Conservation (phyloP, 2,113 vertebrate genomes). For the Brachyistius frenatus region DNA sequence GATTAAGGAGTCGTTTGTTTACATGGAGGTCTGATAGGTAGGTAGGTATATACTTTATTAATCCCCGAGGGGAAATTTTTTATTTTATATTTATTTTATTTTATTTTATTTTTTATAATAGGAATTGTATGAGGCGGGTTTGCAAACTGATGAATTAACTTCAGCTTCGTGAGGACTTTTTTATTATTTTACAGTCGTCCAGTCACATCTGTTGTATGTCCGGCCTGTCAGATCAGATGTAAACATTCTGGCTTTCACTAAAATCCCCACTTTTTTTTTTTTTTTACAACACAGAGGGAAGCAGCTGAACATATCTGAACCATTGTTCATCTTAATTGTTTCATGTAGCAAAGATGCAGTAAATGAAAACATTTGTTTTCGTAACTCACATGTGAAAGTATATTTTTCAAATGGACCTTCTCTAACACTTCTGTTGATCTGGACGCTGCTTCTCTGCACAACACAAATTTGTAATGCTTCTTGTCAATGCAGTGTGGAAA, state of each 20-base stretch:
- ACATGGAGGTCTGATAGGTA: neutral
- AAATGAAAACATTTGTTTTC: no score
- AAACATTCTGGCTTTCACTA: constrained; percentile 5
- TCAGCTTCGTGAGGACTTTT: constrained; percentile 20
- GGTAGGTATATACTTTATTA: no score
- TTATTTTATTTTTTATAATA: no score
- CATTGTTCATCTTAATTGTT: no score
- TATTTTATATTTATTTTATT: no score
- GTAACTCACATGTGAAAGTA: no score
- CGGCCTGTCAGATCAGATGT: neutral
- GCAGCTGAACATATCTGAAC: neutral
- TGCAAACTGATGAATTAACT: constrained; percentile 13
- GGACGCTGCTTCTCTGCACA: neutral
- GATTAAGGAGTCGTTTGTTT: constrained; percentile 32
- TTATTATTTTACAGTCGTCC: neutral
- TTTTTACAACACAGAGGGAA: neutral
- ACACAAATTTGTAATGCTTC: neutral
- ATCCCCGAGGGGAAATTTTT: no score
- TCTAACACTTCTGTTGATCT: no score
- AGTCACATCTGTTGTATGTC: neutral
- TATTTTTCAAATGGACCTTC: no score
- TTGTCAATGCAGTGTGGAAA: neutral
- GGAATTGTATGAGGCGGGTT: neutral
- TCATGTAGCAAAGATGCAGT: no score
- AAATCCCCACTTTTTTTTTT: constrained; percentile 1